A percentile compares a stretch with the other conserved stretches of the same genome.
phyloP scores from a whole-genome alignment of 2,113 vertebrate genomes.

The Ginglymostoma cirratum region DNA sequence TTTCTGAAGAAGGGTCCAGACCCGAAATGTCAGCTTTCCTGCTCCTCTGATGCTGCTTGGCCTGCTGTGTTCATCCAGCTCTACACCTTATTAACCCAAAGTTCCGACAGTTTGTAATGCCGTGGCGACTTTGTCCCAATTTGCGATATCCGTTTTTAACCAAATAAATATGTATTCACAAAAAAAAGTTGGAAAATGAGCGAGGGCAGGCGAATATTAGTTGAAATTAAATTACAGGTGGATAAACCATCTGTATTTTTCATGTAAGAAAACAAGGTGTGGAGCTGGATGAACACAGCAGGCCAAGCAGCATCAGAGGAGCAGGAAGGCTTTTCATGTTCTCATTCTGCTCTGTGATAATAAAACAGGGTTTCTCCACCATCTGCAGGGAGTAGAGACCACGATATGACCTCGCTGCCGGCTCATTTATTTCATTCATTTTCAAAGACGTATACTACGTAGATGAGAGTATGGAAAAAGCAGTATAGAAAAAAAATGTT shows the following conservation, averaged over 20 bases:
- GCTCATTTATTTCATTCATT: not conserved
- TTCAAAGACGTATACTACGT: not conserved
- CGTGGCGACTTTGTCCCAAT: not conserved
- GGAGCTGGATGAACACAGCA: too few relatives aligned
- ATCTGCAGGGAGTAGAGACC: not conserved
- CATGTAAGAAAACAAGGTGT: too few relatives aligned
- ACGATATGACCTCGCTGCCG: not conserved
- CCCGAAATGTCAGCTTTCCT: too few relatives aligned
- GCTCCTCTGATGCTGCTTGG: not conserved
- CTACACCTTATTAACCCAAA: not conserved
- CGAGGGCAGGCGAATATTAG: not conserved
- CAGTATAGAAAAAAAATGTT: not conserved
- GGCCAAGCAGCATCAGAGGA: too few relatives aligned
- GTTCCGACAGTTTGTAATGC: not conserved
- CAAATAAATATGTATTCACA: not conserved
- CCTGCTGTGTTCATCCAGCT: too few relatives aligned
- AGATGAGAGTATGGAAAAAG: not conserved
- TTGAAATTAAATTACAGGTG: not conserved
- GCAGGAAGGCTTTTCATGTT: not conserved
- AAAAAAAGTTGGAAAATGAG: not conserved
- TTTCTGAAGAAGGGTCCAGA: too few relatives aligned
- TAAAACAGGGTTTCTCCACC: not conserved
- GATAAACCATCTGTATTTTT: not conserved
- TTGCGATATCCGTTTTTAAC: not conserved
- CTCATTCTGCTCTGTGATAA: not conserved